Base-by-base conservation (phyloP, 2,888 invertebrate genomes). In the Plebejus melissa region DNA sequence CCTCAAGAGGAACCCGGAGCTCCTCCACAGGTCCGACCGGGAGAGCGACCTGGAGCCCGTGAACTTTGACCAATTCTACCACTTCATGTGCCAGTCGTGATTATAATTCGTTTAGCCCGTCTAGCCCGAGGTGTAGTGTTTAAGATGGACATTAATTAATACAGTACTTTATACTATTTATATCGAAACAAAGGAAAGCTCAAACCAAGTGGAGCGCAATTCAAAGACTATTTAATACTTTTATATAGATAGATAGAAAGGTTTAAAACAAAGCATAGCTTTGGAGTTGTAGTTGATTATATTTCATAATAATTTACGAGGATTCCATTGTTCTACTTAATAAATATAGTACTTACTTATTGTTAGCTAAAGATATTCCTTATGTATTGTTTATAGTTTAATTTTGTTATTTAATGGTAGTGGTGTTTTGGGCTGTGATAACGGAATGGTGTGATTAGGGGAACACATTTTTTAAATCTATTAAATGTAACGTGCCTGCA, bases 21-120 rank as follows among this genome's bases (percentile, higher is more conserved):
- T 93, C 50, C 82, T 90, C 54, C 88, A 91, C 75, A 89, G 84
- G 79, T 84, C 91, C 6, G 90, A 90, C 58, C 87, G 85, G 78
- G 92, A 93, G 46, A 84, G 82, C 65, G 90, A 90, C 65, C 80
- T 91, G 80, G 92, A 91, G 79, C 92, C 93, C 77, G 93, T 93
- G 71, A 93, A 93, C 83, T 93, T 93, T 77, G 93, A 93, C 80
- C 93, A 93, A 83, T 93, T 93, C 82, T 93, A 93, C 78, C 93
- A 93, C 81, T 93, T 93, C 78, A 93, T 93, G 93, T 92, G 90
- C 82, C 93, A 90, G 82, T 91, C 92, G 86, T 93, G 91, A 93
- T 91, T 79, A 82, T 75, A 41, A 75, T 32, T 38, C 11, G 46
- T 60, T 80, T 79, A 85, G 84, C 87, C 87, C 85, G 80, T 82